These are phyloP conservation scores for Lepidocyrtoides sp. DNA, from an alignment of 2,888 invertebrate genomes.

Conservation along the genomic window DNA sequence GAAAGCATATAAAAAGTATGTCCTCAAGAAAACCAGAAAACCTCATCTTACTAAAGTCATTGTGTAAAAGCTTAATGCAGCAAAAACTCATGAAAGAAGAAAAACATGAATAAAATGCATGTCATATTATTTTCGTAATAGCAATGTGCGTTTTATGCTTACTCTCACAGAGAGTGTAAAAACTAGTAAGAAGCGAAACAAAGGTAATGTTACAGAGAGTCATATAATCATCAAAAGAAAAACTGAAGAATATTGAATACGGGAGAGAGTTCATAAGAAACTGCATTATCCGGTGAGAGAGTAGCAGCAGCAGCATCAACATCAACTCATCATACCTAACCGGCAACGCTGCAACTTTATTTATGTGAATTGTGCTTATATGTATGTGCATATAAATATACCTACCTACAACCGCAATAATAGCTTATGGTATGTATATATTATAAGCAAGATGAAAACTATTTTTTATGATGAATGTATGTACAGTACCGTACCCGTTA, in stretches of 20 bases:
- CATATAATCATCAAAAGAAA: too few relatives aligned
- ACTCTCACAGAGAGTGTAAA: neutral
- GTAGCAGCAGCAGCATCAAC: too few relatives aligned
- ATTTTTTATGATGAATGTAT: neutral
- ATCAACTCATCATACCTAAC: too few relatives aligned
- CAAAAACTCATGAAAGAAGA: too few relatives aligned
- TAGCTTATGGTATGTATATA: neutral
- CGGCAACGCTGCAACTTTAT: neutral
- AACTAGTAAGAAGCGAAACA: neutral
- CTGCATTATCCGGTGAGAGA: neutral
- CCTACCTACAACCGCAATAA: neutral
- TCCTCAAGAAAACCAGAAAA: too few relatives aligned
- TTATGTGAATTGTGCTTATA: neutral
- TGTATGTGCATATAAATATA: neutral
- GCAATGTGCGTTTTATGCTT: neutral
- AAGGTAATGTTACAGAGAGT: slow-evolving; percentile 33
- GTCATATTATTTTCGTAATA: slow-evolving; percentile 21
- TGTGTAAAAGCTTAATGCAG: too few relatives aligned
- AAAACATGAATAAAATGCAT: slow-evolving; percentile 70
- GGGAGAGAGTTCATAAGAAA: neutral
- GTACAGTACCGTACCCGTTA: neutral
- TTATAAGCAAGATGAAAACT: neutral
- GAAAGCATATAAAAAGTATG: too few relatives aligned
- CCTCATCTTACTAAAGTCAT: too few relatives aligned
- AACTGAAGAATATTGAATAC: too few relatives aligned